Percentiles rank a stretch among this genome's conserved stretches.
Evolutionary conservation across 2,113 vertebrate genomes (phyloP).

Genomic region (Sarotherodon lohbergeri): DNA sequence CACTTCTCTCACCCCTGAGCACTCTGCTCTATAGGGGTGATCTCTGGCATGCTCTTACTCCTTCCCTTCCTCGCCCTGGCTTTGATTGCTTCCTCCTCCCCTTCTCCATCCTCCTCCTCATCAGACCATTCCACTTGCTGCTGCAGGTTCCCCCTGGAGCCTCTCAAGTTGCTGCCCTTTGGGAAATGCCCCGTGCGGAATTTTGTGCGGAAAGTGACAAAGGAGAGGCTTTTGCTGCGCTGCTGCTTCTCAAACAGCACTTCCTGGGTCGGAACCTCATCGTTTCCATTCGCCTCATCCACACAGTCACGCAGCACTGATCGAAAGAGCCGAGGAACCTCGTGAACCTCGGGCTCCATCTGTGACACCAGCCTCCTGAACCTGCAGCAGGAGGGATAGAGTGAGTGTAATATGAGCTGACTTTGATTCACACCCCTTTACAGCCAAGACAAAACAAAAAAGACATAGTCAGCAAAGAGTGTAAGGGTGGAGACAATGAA

Average conservation of each 20-base stretch:
- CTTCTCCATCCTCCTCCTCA: constrained; percentile 52
- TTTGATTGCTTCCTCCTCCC: constrained; percentile 34
- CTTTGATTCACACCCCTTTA: neutral
- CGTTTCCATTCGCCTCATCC: constrained; percentile 51
- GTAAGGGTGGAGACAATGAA: neutral
- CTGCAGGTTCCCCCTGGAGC: constrained; percentile 68
- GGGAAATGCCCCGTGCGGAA: constrained; percentile 61
- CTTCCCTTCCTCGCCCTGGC: constrained; percentile 59
- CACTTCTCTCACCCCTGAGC: constrained; percentile 39
- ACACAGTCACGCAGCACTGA: constrained; percentile 60
- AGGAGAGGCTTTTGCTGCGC: constrained; percentile 76
- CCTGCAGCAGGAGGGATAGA: constrained; percentile 26
- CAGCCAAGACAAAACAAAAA: neutral
- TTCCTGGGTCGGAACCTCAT: neutral
- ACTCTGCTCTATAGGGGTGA: constrained; percentile 64
- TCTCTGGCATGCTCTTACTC: constrained; percentile 79
- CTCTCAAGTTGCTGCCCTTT: constrained; percentile 29
- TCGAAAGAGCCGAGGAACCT: constrained; percentile 75
- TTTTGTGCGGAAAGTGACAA: constrained; percentile 69
- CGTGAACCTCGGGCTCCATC: constrained; percentile 73
- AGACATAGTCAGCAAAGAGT: neutral
- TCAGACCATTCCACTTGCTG: constrained; percentile 71
- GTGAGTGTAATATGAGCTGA: neutral
- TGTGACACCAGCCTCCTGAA: constrained; percentile 74
- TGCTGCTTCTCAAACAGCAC: constrained; percentile 54